Conservation (phyloP, 2,888 invertebrate genomes). For the Cremastinae sp. region DNA sequence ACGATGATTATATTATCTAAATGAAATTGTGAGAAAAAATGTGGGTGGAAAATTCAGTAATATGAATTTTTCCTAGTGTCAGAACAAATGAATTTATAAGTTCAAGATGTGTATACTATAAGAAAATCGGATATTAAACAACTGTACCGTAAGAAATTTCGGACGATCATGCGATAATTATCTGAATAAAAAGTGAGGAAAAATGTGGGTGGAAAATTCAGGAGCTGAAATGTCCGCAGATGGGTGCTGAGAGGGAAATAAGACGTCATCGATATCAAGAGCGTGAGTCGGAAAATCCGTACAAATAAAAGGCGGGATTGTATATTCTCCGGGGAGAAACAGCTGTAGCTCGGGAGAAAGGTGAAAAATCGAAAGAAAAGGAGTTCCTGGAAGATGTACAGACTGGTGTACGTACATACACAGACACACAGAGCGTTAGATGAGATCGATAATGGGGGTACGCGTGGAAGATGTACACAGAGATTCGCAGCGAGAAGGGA, state of each 20-base stretch:
- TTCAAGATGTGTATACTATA: no score
- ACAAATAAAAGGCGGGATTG: slow-evolving; percentile 5
- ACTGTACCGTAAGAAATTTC: no score
- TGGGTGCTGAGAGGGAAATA: neutral
- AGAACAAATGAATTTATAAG: no score
- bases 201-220: neutral
- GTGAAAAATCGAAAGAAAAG: neutral
- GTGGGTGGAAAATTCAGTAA: no score
- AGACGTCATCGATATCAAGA: neutral
- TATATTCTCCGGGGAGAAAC: slow-evolving; percentile 24
- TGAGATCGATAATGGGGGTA: slow-evolving; percentile 31
- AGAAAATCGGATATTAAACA: no score
- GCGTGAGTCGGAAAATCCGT: slow-evolving; percentile 1
- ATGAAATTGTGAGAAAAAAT: no score
- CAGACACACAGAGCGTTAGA: neutral
- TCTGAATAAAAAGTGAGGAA: no score
- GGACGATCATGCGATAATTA: no score
- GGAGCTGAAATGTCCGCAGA: neutral
- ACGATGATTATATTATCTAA: no score
- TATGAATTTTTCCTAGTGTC: no score
- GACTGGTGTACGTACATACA: neutral
- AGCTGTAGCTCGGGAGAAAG: slow-evolving; percentile 23
- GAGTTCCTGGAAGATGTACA: slow-evolving; percentile 6
- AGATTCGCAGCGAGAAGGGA: neutral
- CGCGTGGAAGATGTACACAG: slow-evolving; percentile 32